Evolutionary conservation across 2,888 invertebrate genomes (phyloP).

Genomic region (Eupithecia pulchellata): DNA sequence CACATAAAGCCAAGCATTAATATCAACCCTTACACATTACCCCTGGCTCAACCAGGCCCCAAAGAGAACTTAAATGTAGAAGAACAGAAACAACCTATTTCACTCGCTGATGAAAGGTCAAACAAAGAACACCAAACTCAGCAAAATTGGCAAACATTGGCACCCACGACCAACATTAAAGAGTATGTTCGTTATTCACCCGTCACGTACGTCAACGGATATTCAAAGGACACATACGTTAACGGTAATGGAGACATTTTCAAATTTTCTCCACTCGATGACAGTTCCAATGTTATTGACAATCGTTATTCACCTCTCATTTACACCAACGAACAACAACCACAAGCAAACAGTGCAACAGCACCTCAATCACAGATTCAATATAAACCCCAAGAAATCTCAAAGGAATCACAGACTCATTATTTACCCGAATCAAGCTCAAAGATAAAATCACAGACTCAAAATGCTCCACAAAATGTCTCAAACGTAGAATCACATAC

Average conservation of each 20-base stretch:
- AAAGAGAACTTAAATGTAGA: background rate
- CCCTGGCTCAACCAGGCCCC: background rate
- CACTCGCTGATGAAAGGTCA: background rate
- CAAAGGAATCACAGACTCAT: background rate
- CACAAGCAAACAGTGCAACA: background rate
- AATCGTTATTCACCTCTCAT: background rate
- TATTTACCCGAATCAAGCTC: background rate
- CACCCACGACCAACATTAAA: background rate
- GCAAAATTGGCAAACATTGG: background rate
- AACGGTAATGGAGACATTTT: background rate
- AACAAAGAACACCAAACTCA: background rate
- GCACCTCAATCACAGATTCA: background rate
- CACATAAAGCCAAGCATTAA: background rate
- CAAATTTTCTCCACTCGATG: background rate
- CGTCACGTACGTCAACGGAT: slow-evolving; percentile 4
- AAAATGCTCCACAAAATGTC: background rate
- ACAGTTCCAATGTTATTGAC: background rate
- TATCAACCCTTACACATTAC: background rate
- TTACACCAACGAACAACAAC: background rate
- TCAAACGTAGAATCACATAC: background rate
- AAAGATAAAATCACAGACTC: background rate
- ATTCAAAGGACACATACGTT: background rate
- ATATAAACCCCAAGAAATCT: too few relatives aligned
- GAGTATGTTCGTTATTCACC: background rate
- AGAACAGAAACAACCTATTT: background rate